phyloP scores from a whole-genome alignment of 2,888 invertebrate genomes.

The Chrysodeixis includens region DNA sequence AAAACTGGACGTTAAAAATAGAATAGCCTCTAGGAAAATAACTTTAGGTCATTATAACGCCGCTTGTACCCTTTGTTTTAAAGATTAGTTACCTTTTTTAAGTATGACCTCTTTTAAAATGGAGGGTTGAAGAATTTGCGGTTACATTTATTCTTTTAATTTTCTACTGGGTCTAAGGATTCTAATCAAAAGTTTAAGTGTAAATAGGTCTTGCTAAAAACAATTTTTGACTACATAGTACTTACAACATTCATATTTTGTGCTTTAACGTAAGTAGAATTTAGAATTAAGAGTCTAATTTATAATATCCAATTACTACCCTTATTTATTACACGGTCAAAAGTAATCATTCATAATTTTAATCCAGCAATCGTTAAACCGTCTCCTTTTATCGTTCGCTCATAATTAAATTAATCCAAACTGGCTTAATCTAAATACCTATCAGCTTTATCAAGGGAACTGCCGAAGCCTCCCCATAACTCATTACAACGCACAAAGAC shows the following conservation, averaged over 20 bases:
- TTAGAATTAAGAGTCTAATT: not conserved
- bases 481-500: conserved; percentile 43
- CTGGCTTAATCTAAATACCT: not conserved
- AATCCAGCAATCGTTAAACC: not conserved
- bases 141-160: not conserved
- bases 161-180: not conserved
- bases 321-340: not conserved
- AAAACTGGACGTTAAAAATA: conserved; percentile 17
- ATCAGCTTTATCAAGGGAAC: conserved; percentile 8
- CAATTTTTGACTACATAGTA: too few species aligned
- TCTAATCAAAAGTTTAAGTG: not conserved
- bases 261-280: too few species aligned
- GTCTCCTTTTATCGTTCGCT: conserved; percentile 1
- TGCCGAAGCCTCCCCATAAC: conserved; percentile 19
- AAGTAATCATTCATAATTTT: not conserved
- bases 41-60: conserved; percentile 11
- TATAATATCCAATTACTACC: not conserved
- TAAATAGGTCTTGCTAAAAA: too few species aligned
- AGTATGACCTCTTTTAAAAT: not conserved
- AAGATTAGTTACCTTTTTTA: not conserved
- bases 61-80: not conserved
- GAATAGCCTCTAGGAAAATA: conserved; percentile 10
- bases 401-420: not conserved
- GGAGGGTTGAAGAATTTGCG: not conserved
- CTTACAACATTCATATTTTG: too few species aligned